Conservation (phyloP, 2,888 invertebrate species). For the Allacma fusca region DNA sequence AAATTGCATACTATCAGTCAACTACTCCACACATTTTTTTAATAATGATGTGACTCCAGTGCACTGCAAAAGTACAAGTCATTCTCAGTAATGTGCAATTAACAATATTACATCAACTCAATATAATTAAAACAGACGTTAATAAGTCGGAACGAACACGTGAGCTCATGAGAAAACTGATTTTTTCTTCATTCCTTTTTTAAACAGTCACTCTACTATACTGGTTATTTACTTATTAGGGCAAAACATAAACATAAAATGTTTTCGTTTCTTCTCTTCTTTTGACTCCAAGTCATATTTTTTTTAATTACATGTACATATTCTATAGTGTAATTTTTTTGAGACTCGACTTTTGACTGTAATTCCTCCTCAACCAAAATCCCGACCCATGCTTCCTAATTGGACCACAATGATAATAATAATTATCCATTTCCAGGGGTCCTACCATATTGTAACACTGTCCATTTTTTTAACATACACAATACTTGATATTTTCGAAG, state of each 20-base stretch:
- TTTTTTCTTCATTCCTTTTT: slow-evolving; percentile 15
- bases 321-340: slow-evolving; percentile 8
- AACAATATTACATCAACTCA: too few relatives aligned
- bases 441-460: too few relatives aligned
- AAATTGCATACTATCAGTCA: slow-evolving; percentile 23
- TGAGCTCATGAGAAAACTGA: slow-evolving; percentile 37
- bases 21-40: slow-evolving; percentile 28
- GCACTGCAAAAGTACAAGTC: slow-evolving; percentile 31
- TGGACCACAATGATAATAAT: slow-evolving; percentile 24
- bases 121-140: slow-evolving; percentile 27
- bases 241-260: not conserved
- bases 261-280: not conserved
- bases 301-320: slow-evolving; percentile 2
- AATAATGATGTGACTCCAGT: slow-evolving; percentile 20
- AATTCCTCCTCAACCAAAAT: slow-evolving; percentile 29
- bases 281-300: not conserved
- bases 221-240: not conserved
- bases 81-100: slow-evolving; percentile 16
- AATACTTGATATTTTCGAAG: too few relatives aligned
- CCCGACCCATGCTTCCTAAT: slow-evolving; percentile 28
- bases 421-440: too few relatives aligned
- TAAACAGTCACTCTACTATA: not conserved
- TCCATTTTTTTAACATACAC: not conserved
- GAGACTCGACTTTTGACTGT: slow-evolving; percentile 29
- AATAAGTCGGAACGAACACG: slow-evolving; percentile 24